Percentiles rank a stretch among this genome's conserved stretches.
Conservation (phyloP, 2,113 vertebrate species). For the Rynchops niger region DNA sequence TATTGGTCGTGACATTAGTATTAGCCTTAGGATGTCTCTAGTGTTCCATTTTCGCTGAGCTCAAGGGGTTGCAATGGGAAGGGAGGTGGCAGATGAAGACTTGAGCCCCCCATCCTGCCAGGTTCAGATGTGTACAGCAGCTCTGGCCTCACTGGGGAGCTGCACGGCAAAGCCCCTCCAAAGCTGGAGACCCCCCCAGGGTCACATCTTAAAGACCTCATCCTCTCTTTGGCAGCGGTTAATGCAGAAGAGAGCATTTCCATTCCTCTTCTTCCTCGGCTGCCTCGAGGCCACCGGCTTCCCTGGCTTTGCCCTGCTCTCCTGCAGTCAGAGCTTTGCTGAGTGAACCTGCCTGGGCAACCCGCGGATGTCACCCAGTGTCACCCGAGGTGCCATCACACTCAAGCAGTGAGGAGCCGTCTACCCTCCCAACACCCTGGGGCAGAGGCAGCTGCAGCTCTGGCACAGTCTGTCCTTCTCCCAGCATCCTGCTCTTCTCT, state of each 20-base stretch:
- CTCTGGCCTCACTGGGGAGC: neutral
- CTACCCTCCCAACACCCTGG: neutral
- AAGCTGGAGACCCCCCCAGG: neutral
- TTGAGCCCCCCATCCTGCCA: neutral
- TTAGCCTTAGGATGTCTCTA: neutral
- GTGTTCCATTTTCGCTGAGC: neutral
- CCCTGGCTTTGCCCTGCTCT: neutral
- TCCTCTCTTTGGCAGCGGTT: neutral
- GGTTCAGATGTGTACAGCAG: neutral
- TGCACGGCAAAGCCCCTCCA: neutral
- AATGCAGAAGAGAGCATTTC: neutral
- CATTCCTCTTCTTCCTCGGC: neutral
- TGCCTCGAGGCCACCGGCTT: neutral
- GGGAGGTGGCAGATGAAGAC: neutral
- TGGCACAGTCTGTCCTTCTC: no score
- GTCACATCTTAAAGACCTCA: neutral
- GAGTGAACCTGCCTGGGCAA: neutral
- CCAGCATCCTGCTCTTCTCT: neutral
- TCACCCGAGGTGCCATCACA: neutral
- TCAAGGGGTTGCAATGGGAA: neutral
- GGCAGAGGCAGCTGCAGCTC: neutral
- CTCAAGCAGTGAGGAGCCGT: neutral
- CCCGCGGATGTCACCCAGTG: neutral
- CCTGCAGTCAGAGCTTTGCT: neutral
- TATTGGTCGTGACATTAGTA: rapidly evolving